Evolutionary conservation across 35 echinoderm and acorn worm species (phyloP).

Genomic region (Heliocidaris erythrogramma): DNA sequence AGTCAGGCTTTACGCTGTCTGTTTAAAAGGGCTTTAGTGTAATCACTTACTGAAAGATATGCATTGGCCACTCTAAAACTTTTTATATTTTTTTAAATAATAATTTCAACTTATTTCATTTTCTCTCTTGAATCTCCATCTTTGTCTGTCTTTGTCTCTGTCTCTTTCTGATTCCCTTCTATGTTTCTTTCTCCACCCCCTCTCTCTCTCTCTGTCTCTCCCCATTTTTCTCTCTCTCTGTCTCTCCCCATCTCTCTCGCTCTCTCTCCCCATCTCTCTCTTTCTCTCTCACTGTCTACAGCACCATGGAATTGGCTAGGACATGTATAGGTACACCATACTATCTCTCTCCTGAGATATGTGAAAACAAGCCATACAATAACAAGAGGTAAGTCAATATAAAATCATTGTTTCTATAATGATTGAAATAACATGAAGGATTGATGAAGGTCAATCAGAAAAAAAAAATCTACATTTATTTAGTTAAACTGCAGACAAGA

Average conservation of each 20-base stretch:
- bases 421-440: too few species aligned
- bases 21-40: too few species aligned
- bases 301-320: slow-evolving; percentile 87
- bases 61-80: too few species aligned
- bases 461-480: too few species aligned
- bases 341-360: slow-evolving; percentile 92
- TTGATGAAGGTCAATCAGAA: too few species aligned
- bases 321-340: slow-evolving; percentile 98
- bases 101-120: background rate
- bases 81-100: too few species aligned
- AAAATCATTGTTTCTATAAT: background rate
- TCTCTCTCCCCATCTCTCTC: too few species aligned
- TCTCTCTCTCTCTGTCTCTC: background rate
- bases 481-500: too few species aligned
- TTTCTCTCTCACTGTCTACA: slow-evolving; percentile 23
- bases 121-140: background rate
- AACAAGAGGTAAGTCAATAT: slow-evolving; percentile 81
- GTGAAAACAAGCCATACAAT: slow-evolving; percentile 96
- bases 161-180: background rate
- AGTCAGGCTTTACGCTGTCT: too few species aligned
- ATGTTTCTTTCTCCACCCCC: too few species aligned
- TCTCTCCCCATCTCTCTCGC: too few species aligned
- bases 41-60: too few species aligned
- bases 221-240: background rate
- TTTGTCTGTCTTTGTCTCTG: background rate